Base-by-base conservation (phyloP, 2,797 vertebrate species). In the Chaetophractus vellerosus region DNA sequence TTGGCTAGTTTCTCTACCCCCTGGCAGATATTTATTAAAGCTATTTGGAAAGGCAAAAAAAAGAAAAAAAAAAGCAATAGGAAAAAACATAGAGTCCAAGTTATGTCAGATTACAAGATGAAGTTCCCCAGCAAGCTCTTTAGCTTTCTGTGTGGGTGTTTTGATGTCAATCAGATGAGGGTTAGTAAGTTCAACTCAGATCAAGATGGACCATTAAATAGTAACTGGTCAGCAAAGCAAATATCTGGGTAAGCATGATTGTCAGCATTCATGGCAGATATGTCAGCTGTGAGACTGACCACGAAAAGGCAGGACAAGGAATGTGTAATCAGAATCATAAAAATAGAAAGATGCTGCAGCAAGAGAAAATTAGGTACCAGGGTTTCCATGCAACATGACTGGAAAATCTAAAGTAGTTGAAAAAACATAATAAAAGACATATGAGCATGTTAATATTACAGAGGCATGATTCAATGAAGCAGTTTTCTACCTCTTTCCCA, bases 111-210 rank as follows among this genome's bases (percentile, higher is more conserved):
- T 83, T 82, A 92, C 86, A 96, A 55, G 61, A 88, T 59, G 21
- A 91, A 79, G 52, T 72, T 50, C 9, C 31, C 66, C 19, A 71
- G 55, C 80, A 80, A 76, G 0, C 6, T 90, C 69, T 88, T 96
- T 15, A 76, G 12, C 57, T 82, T 92, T 36, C 33, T n/a, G 4
- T 48, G 24, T 86, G 38, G n/a, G 26, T 71, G 23, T 94, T 82
- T 84, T 23, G 33, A 95, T 94, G 55, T 91, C 94, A 96, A 26
- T 94, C 94, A 72, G 15, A 94, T 4, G 14, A 31, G 14, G 50
- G 41, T 96, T 84, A 84, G 36, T 33, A 91, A 93, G 36, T 66
- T 91, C 87, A 96, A n/a, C 33, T 80, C 33, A 72, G 41, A 93
- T 91, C 4, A 5, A 21, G 55, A 45, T 55, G 81, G 71, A n/a